These are phyloP conservation scores for Ciconia stormi DNA, from an alignment of 2,113 vertebrate genomes.

Conservation along the genomic window DNA sequence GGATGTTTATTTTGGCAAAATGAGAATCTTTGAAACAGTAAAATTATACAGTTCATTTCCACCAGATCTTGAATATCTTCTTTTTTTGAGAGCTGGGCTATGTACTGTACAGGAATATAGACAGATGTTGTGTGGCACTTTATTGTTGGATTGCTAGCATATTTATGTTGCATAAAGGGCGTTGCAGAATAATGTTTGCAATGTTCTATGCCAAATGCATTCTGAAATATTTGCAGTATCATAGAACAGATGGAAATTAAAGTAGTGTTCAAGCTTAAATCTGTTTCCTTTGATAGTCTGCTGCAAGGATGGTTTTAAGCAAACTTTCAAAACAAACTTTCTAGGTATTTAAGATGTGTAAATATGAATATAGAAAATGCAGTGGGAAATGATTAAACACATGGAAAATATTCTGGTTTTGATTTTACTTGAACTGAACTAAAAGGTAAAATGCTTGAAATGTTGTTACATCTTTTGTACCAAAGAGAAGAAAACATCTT, in stretches of 20 bases:
- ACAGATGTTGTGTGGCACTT: constrained; percentile 31
- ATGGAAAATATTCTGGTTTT: neutral
- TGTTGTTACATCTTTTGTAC: neutral
- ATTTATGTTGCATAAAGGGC: neutral
- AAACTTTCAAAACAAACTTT: constrained; percentile 48
- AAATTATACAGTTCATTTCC: constrained; percentile 50
- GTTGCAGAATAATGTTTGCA: neutral
- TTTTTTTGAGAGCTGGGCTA: neutral
- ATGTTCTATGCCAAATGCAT: neutral
- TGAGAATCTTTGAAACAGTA: neutral
- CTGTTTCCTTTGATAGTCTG: constrained; percentile 10
- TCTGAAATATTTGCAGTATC: constrained; percentile 9
- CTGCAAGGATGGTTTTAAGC: neutral
- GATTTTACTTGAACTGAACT: constrained; percentile 12
- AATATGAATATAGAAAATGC: neutral
- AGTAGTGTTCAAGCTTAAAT: neutral
- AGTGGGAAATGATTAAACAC: neutral
- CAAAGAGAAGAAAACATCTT: neutral
- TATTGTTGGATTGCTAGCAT: neutral
- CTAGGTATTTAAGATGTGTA: neutral
- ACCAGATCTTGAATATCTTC: constrained; percentile 13
- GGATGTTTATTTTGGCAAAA: constrained; percentile 49
- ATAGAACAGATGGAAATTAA: constrained; percentile 58
- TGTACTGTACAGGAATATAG: neutral
- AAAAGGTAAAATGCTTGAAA: neutral